Evolutionary conservation across 2,888 invertebrate species (phyloP).

Genomic region (Pinctada fucata): DNA sequence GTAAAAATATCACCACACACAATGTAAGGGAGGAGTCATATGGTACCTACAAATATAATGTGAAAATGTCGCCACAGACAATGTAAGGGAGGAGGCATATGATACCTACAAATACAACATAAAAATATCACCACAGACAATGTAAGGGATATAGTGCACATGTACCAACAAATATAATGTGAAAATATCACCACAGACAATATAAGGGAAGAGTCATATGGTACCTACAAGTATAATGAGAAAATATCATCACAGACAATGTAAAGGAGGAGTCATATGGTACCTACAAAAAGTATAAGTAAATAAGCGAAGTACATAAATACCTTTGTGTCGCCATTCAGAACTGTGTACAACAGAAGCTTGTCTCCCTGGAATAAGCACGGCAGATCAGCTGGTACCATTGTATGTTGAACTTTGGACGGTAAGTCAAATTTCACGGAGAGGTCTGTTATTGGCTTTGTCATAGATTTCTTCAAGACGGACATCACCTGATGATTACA

Average conservation of each 20-base stretch:
- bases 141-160: no score
- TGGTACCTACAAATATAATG: neutral
- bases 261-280: neutral
- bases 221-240: neutral
- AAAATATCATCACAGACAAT: neutral
- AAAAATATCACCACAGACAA: neutral
- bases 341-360: constrained; percentile 25
- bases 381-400: constrained; percentile 23
- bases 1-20: neutral
- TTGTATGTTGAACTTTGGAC: neutral
- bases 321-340: constrained; percentile 22
- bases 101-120: neutral
- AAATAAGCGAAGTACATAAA: neutral
- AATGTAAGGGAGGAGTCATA: neutral
- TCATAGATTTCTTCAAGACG: constrained; percentile 28
- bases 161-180: neutral
- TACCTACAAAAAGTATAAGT: neutral
- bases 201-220: neutral
- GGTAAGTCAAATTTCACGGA: constrained; percentile 24
- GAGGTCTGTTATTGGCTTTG: constrained; percentile 18
- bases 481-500: constrained; percentile 23
- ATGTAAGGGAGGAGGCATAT: neutral
- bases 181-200: neutral
- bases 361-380: constrained; percentile 26
- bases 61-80: neutral